phyloP scores from a whole-genome alignment of 2,888 invertebrate genomes.

The Lycia hirtaria region DNA sequence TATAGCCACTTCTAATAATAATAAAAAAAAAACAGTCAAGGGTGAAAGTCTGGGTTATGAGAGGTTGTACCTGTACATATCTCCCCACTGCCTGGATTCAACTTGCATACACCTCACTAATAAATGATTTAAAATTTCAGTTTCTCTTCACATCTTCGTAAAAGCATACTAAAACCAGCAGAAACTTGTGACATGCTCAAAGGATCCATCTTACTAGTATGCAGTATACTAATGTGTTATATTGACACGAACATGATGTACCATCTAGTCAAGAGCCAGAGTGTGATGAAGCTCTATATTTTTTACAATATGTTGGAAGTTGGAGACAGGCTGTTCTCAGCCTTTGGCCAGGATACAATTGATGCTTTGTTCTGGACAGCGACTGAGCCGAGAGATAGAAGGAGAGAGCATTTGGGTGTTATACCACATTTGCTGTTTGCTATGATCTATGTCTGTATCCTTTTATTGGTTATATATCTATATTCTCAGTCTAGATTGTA shows the following conservation, averaged over 20 bases:
- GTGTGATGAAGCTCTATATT: slow-evolving; percentile 99
- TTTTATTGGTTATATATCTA: slow-evolving; percentile 72
- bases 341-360: slow-evolving; percentile 98
- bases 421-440: slow-evolving; percentile 96
- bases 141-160: slow-evolving; percentile 65
- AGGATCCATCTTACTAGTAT: slow-evolving; percentile 93
- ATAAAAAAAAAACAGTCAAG: too few species aligned
- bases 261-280: slow-evolving; percentile 98
- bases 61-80: too few species aligned
- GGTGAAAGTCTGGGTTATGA: too few species aligned
- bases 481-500: too few species aligned
- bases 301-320: slow-evolving; percentile 99
- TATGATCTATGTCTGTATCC: slow-evolving; percentile 97
- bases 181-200: slow-evolving; percentile 98
- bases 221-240: slow-evolving; percentile 94
- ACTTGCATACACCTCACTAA: too few species aligned
- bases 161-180: slow-evolving; percentile 91
- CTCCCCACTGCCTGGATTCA: too few species aligned
- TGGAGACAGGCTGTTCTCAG: slow-evolving; percentile 97
- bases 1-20: too few species aligned
- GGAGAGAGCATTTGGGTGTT: slow-evolving; percentile 93
- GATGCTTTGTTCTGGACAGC: slow-evolving; percentile 99
- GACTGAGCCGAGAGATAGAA: slow-evolving; percentile 95
- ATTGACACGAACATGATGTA: slow-evolving; percentile 99
- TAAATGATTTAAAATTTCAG: slow-evolving; percentile 64